phyloP scores from a whole-genome alignment of 1,140 invertebrate species.

The Cydia amplana region DNA sequence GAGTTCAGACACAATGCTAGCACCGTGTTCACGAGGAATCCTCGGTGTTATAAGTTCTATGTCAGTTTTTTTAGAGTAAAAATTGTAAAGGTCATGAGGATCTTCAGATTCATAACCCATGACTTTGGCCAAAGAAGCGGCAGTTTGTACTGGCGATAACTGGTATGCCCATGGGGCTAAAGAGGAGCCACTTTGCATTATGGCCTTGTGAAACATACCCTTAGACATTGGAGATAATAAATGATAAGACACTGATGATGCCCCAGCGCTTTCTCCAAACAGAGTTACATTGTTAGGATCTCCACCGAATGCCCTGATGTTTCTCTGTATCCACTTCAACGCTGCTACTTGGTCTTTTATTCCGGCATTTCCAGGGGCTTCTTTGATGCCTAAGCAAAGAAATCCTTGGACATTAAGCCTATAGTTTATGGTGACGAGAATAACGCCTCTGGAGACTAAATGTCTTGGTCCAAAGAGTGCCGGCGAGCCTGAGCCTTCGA shows the following conservation, averaged over 20 bases:
- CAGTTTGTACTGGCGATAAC: slow-evolving; percentile 16
- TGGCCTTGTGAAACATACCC: slow-evolving; percentile 70
- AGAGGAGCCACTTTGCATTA: slow-evolving; percentile 72
- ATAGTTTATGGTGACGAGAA: slow-evolving; percentile 87
- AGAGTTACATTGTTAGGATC: slow-evolving; percentile 50
- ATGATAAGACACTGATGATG: slow-evolving; percentile 58
- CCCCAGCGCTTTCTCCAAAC: slow-evolving; percentile 58
- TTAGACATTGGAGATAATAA: slow-evolving; percentile 66
- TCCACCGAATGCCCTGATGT: slow-evolving; percentile 55
- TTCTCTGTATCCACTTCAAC: slow-evolving; percentile 51
- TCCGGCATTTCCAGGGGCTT: slow-evolving; percentile 53
- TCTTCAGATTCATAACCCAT: slow-evolving; percentile 23
- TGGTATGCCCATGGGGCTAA: slow-evolving; percentile 51
- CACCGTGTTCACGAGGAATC: slow-evolving; percentile 18
- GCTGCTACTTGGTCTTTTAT: slow-evolving; percentile 55
- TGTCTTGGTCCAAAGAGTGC: slow-evolving; percentile 74
- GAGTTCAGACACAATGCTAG: background rate
- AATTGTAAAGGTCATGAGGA: slow-evolving; percentile 27
- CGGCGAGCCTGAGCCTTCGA: slow-evolving; percentile 48
- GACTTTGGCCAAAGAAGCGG: slow-evolving; percentile 18
- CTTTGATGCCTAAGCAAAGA: slow-evolving; percentile 45
- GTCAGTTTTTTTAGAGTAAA: slow-evolving; percentile 24
- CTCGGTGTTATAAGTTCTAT: slow-evolving; percentile 5
- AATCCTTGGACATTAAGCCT: slow-evolving; percentile 80
- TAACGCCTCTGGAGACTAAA: slow-evolving; percentile 80